Evolutionary conservation across 2,797 vertebrate genomes (phyloP).

Genomic region (Mycteria americana): DNA sequence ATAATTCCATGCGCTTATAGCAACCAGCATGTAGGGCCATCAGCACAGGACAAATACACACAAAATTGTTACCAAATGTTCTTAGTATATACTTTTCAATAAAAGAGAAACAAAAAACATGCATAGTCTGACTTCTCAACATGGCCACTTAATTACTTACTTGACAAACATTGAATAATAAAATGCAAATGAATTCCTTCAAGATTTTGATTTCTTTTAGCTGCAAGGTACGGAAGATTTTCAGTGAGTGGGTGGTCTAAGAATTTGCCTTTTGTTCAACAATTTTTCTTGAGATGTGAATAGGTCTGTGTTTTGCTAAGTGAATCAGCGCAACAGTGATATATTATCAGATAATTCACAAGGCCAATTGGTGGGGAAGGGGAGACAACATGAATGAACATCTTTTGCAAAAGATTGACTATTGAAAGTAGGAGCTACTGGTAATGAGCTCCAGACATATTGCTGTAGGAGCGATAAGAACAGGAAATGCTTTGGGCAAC

Average conservation of each 20-base stretch:
- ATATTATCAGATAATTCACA: background rate
- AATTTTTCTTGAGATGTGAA: conserved; percentile 31
- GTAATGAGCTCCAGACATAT: conserved; percentile 43
- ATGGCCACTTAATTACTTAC: conserved; percentile 33
- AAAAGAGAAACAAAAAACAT: conserved; percentile 35
- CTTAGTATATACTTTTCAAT: conserved; percentile 12
- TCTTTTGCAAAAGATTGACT: conserved; percentile 20
- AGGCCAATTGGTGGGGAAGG: background rate
- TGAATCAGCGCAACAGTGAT: conserved; percentile 4
- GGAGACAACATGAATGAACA: conserved; percentile 34
- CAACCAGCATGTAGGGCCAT: background rate
- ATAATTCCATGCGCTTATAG: background rate
- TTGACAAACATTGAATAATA: conserved; percentile 35
- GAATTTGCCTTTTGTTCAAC: conserved; percentile 39
- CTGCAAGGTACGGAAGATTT: conserved; percentile 8
- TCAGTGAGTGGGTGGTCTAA: conserved; percentile 55
- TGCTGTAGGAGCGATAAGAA: conserved; percentile 36
- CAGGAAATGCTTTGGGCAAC: conserved; percentile 59
- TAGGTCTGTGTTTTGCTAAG: conserved; percentile 49
- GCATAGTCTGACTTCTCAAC: background rate
- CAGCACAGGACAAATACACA: conserved; percentile 34
- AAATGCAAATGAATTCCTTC: conserved; percentile 12
- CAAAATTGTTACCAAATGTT: conserved; percentile 56
- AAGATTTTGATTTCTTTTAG: conserved; percentile 5
- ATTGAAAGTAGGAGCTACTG: conserved; percentile 28